phyloP scores from a whole-genome alignment of 2,888 invertebrate genomes.

The Nesidiocoris tenuis region DNA sequence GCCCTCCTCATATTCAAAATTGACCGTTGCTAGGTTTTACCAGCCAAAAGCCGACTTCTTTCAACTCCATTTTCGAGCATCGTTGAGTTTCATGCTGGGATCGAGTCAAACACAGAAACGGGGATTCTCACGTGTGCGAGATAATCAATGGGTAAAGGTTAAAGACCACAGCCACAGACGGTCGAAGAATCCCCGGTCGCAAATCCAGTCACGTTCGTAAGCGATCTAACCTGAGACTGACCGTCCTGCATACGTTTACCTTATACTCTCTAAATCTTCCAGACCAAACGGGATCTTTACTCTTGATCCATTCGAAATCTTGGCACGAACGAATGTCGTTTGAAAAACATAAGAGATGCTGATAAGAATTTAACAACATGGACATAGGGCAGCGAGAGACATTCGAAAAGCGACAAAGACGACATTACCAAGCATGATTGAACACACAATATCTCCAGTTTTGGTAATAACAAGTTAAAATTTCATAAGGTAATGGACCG shows the following conservation, averaged over 20 bases:
- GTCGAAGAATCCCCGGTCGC: not conserved
- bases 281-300: not conserved
- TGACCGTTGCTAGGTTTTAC: too few relatives aligned
- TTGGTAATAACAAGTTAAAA: too few relatives aligned
- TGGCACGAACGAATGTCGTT: not conserved
- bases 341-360: not conserved
- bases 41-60: too few relatives aligned
- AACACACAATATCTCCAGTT: too few relatives aligned
- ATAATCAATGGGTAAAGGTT: not conserved
- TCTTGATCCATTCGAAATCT: not conserved
- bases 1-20: too few relatives aligned
- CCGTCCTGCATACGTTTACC: not conserved
- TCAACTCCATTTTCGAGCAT: too few relatives aligned
- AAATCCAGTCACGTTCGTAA: not conserved
- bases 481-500: too few relatives aligned
- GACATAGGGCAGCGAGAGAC: not conserved
- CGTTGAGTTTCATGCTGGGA: too few relatives aligned
- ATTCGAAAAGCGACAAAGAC: too few relatives aligned
- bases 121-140: too few relatives aligned
- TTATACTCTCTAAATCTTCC: not conserved
- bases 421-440: too few relatives aligned
- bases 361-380: not conserved
- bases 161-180: not conserved
- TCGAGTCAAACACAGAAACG: too few relatives aligned
- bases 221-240: not conserved